Evolutionary conservation across 2,797 vertebrate genomes (phyloP), one percentile per base, ranked within the genome.

Genomic region (Prunella strophiata): DNA sequence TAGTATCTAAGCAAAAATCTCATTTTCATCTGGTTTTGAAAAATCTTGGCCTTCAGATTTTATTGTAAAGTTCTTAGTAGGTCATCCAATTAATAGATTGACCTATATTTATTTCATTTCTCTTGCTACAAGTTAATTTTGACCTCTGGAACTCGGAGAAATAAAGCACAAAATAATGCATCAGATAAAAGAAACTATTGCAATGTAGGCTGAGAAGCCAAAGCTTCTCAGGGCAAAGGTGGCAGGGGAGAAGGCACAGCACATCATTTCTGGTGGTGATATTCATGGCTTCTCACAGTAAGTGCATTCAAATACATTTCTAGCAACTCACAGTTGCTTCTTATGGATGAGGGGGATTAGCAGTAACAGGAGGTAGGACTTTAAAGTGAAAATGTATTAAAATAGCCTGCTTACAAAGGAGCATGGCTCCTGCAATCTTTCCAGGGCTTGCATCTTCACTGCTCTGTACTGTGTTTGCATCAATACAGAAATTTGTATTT

Each of bases 181-280:
- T 79, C 47, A 90, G 73, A 30, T 45, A 67, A 93, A 95, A 73
- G 78, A 94, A 86, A 84, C 81, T 57, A 36, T 63, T 84, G n/a
- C 84, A 76, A 38, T 2, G 0, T 66, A 70, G 94, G 89, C 93
- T 68, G 79, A 82, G 96, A 92, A 95, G 80, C 36, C 67, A 92
- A 73, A 67, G 70, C 52, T 92, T 74, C 88, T 91, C 88, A 96
- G 94, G 93, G 94, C 71, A 90, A 94, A 96, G 95, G 96, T 97
- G 91, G 52, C 88, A 59, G 36, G 52, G 72, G 91, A 91, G 94
- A 74, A 93, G 48, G 54, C 65, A 67, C 68, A 9, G 50, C 47
- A 32, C 26, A 36, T 74, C 10, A n/a, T 76, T 87, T 92, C 83
- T 95, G 84, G 74, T 88, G 86, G 80, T 42, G 43, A 75, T 93